These are phyloP conservation scores for Lacanobia wlatinum DNA, from an alignment of 2,888 invertebrate species.

Conservation along the genomic window DNA sequence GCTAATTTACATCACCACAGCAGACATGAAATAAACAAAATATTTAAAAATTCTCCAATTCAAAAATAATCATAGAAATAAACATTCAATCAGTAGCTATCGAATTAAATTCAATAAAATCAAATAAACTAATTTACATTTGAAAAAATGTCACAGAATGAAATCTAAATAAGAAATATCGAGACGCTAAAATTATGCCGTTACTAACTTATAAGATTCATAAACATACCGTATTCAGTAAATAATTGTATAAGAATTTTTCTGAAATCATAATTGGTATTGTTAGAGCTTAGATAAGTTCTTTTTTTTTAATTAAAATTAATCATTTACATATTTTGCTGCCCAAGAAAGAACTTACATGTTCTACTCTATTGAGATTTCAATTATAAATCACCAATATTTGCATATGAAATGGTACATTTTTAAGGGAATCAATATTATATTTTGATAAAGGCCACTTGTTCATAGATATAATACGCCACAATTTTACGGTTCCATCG, in stretches of 20 bases:
- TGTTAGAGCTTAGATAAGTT: slow-evolving; percentile 27
- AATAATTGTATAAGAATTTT: slow-evolving; percentile 19
- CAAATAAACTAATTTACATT: slow-evolving; percentile 40
- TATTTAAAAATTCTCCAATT: slow-evolving; percentile 56
- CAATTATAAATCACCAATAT: slow-evolving; percentile 15
- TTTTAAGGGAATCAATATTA: slow-evolving; percentile 19
- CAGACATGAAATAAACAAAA: slow-evolving; percentile 48
- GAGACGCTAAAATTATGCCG: slow-evolving; percentile 40
- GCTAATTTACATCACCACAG: slow-evolving; percentile 46
- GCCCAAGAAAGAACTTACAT: slow-evolving; percentile 19
- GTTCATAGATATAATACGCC: slow-evolving; percentile 4
- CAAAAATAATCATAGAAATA: slow-evolving; percentile 53
- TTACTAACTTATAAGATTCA: slow-evolving; percentile 28
- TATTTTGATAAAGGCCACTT: slow-evolving; percentile 51
- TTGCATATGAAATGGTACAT: slow-evolving; percentile 22
- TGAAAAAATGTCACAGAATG: slow-evolving; percentile 18
- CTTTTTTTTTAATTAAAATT: slow-evolving; percentile 21
- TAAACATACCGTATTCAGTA: slow-evolving; percentile 19
- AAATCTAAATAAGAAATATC: slow-evolving; percentile 28
- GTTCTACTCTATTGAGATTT: slow-evolving; percentile 54
- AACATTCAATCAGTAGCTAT: slow-evolving; percentile 51
- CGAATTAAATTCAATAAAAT: slow-evolving; percentile 55
- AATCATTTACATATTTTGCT: slow-evolving; percentile 18
- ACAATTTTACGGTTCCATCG: slow-evolving; percentile 24
- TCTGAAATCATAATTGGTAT: background rate